phyloP scores from a whole-genome alignment of 2,113 vertebrate genomes.

The Equus przewalskii region DNA sequence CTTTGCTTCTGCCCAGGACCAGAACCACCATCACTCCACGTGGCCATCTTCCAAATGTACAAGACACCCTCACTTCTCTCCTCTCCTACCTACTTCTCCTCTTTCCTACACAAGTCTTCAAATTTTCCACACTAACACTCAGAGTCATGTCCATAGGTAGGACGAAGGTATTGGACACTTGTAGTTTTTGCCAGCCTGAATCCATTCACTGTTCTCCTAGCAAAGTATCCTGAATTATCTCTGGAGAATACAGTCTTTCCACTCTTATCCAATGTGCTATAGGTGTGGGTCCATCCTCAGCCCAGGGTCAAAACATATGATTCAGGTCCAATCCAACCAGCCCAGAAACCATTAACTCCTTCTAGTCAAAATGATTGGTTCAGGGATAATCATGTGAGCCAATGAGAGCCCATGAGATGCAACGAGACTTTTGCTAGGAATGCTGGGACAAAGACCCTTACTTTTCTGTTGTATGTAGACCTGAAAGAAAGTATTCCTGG shows the following conservation, averaged over 20 bases:
- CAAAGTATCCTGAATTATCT: not conserved
- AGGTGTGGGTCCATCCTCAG: not conserved
- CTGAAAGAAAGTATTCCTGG: not conserved
- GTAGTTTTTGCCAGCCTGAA: not conserved
- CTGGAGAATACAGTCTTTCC: not conserved
- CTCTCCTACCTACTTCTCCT: not conserved
- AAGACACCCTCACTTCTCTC: not conserved
- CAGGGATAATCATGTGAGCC: not conserved
- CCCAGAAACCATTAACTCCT: not conserved
- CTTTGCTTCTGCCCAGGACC: not conserved
- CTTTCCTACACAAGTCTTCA: not conserved
- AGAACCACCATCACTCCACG: not conserved
- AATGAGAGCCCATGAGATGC: not conserved
- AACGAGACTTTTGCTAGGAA: not conserved
- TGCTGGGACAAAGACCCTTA: not conserved
- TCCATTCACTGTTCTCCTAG: not conserved
- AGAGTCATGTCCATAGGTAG: not conserved
- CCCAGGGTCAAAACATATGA: not conserved
- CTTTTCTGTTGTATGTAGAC: not conserved
- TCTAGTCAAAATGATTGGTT: not conserved
- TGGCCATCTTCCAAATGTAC: not conserved
- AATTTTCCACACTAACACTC: not conserved
- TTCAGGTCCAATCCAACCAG: not conserved
- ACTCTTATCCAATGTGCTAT: not conserved
- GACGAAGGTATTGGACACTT: not conserved